These are phyloP conservation scores for Vulpes vulpes DNA, from an alignment of 2,113 vertebrate species.

Conservation along the genomic window DNA sequence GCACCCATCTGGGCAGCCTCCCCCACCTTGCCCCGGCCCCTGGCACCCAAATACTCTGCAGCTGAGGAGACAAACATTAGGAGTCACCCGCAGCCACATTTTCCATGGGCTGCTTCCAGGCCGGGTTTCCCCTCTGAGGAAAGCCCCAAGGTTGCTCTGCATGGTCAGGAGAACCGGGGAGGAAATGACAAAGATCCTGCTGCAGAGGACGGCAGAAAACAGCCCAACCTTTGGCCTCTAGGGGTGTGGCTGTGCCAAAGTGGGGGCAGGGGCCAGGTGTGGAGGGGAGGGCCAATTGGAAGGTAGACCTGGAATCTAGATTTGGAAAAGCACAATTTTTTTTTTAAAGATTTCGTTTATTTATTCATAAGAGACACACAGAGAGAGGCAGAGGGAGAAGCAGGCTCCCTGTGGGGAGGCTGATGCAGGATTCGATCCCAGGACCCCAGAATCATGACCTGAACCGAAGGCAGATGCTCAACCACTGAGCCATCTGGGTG, in stretches of 20 bases:
- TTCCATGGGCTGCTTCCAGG: conserved; percentile 55
- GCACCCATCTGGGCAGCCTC: not conserved
- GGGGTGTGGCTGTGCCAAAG: not conserved
- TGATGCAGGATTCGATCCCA: too few relatives aligned
- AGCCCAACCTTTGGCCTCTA: not conserved
- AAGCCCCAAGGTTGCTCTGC: conserved; percentile 55
- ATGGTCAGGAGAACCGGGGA: conserved; percentile 26
- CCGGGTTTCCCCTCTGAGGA: conserved; percentile 68
- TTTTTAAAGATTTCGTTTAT: too few relatives aligned
- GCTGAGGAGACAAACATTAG: not conserved
- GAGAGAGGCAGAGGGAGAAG: too few relatives aligned
- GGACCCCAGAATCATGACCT: too few relatives aligned
- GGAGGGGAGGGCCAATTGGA: accelerated
- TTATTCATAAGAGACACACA: too few relatives aligned
- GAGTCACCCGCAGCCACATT: not conserved
- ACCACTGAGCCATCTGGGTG: too few relatives aligned
- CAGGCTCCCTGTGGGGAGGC: too few relatives aligned
- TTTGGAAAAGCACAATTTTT: not conserved
- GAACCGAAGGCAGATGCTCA: too few relatives aligned
- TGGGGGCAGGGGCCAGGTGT: accelerated
- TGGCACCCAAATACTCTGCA: not conserved
- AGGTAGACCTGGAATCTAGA: not conserved
- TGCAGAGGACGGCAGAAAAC: not conserved
- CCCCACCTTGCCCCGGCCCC: not conserved
- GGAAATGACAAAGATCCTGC: conserved; percentile 75